A percentile compares a stretch with the other conserved stretches of the same genome.
Conservation (phyloP, 2,888 invertebrate genomes). For the Nymphalis polychloros region DNA sequence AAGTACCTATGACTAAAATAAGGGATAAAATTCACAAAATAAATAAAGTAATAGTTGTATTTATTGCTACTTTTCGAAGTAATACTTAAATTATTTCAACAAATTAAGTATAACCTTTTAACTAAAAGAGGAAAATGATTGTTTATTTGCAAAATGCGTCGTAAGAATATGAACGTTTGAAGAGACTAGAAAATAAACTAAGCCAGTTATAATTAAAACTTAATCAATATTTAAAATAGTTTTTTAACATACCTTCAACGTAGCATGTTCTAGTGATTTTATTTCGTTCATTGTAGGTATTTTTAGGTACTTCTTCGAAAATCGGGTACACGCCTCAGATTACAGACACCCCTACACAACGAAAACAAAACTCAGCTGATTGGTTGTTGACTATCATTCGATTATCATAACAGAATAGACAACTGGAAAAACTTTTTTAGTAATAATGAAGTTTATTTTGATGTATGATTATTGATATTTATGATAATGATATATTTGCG, state of each 20-base stretch:
- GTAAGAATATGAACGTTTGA: background rate
- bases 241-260: slow-evolving; percentile 87
- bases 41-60: background rate
- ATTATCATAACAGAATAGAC: slow-evolving; percentile 14
- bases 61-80: background rate
- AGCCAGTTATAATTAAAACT: background rate
- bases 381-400: slow-evolving; percentile 34
- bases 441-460: background rate
- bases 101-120: background rate
- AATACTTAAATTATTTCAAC: background rate
- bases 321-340: slow-evolving; percentile 26
- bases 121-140: background rate
- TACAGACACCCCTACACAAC: slow-evolving; percentile 44
- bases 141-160: slow-evolving; percentile 7
- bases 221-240: background rate
- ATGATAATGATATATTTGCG: slow-evolving; percentile 5
- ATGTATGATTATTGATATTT: background rate
- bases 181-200: background rate
- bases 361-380: slow-evolving; percentile 81
- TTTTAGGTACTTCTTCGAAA: slow-evolving; percentile 31
- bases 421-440: background rate
- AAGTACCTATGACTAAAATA: background rate
- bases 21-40: background rate
- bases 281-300: slow-evolving; percentile 90
- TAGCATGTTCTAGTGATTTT: slow-evolving; percentile 96